Evolutionary conservation across 2,113 vertebrate genomes (phyloP).

Genomic region (Protomyctophum bolini): DNA sequence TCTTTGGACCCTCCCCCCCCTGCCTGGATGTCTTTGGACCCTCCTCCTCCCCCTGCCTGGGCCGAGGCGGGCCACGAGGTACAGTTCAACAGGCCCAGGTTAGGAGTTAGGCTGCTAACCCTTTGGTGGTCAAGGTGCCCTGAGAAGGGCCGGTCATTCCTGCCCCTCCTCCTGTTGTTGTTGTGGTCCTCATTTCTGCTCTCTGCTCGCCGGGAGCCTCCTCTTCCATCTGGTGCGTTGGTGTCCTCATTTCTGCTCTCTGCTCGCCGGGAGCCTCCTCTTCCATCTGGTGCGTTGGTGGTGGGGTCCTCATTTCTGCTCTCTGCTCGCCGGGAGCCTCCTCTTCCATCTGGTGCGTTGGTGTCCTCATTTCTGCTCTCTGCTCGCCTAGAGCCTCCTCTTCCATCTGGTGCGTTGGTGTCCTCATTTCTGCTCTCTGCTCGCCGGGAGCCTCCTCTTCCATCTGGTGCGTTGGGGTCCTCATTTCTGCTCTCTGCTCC

Average conservation of each 20-base stretch:
- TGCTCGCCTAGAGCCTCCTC: too few species aligned
- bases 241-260: too few species aligned
- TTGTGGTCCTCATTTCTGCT: too few species aligned
- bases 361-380: slow-evolving; percentile 2
- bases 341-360: slow-evolving; percentile 64
- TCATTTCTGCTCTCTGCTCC: too few species aligned
- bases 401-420: slow-evolving; percentile 31
- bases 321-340: slow-evolving; percentile 65
- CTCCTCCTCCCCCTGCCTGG: slow-evolving; percentile 78
- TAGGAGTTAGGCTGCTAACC: too few species aligned
- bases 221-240: too few species aligned
- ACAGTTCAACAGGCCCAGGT: slow-evolving; percentile 77
- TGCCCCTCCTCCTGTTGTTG: slow-evolving; percentile 82
- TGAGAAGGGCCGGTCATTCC: slow-evolving; percentile 82
- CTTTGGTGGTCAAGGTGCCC: slow-evolving; percentile 83
- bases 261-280: too few species aligned
- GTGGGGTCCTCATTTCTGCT: slow-evolving; percentile 73
- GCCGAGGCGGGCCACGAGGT: slow-evolving; percentile 74
- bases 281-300: too few species aligned
- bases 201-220: too few species aligned
- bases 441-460: slow-evolving; percentile 59
- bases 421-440: too few species aligned
- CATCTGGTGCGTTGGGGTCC: slow-evolving; percentile 70
- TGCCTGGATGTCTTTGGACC: slow-evolving; percentile 76
- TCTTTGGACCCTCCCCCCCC: slow-evolving; percentile 74